Evolutionary conservation across 2,797 vertebrate genomes (phyloP), one percentile per base, ranked within the genome.

Genomic region (Melanotaenia trifasciata): DNA sequence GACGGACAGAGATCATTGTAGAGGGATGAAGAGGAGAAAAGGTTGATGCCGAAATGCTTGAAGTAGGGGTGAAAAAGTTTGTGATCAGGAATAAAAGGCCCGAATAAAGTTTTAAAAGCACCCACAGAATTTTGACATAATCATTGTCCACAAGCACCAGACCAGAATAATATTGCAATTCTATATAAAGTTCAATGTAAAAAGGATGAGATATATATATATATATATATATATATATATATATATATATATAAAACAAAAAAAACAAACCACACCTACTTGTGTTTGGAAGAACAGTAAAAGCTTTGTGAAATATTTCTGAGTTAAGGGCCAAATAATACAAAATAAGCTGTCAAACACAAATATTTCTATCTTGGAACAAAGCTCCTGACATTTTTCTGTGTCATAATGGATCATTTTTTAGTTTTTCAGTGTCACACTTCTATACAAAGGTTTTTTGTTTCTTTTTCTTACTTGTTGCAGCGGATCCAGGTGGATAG

Each of bases 401-500:
- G 10, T 1, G 61, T 59, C 58, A 40, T 66, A 71, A 74, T 74
- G 61, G 50, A 58, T 78, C 47, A 3, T 43, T 82, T 58, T 38
- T 38, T 38, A 8, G 36, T 40, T 40, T 43, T 43, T 5, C 4
- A 20, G 50, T 11, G 53, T 26, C 63, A 13, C 43, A 45, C 35
- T 45, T 72, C 59, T 70, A 67, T 74, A 73, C 74, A 80, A 80
- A 73, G 24, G 14, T 58, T 78, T 78, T 28, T 72, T 40, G 43
- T 30, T 32, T 63, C 33, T 16, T 3, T 18, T 20, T 8, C 18
- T 22, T 0, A 6, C 35, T 53, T 2, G 1, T 38, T 51, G 64
- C 64, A 71, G 63, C 54, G 0, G 13, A 68, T 80, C 83, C 83
- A 84, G 87, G 79, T 90, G 85, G 80, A 70, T 74, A 62, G 58